phyloP scores from a whole-genome alignment of 2,888 invertebrate genomes.

The Conomelus anceps region DNA sequence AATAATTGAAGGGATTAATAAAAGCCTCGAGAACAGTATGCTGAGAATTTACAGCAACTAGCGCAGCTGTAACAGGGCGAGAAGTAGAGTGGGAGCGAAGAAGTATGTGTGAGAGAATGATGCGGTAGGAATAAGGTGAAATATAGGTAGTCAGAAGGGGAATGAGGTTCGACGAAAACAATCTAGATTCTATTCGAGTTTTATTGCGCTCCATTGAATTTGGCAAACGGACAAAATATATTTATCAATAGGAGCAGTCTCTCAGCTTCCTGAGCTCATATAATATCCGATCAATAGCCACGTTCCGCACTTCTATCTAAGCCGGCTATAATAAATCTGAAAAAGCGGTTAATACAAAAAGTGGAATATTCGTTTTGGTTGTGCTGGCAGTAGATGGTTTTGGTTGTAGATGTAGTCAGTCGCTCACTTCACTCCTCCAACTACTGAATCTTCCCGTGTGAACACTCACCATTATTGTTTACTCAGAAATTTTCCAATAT shows the following conservation, averaged over 20 bases:
- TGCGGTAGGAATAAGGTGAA: background rate
- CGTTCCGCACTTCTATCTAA: background rate
- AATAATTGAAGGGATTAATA: background rate
- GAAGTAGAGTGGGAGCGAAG: background rate
- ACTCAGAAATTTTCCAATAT: background rate
- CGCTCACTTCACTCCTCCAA: background rate
- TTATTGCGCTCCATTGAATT: background rate
- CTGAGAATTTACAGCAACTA: background rate
- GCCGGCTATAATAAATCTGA: background rate
- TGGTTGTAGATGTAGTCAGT: too few relatives aligned
- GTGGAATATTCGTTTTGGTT: background rate
- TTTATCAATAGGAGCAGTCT: background rate
- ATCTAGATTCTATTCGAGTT: background rate
- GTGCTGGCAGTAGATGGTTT: too few relatives aligned
- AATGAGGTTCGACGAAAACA: background rate
- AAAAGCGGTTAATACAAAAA: background rate
- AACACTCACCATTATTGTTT: background rate
- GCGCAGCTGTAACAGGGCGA: background rate
- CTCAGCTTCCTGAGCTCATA: background rate
- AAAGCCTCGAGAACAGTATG: background rate
- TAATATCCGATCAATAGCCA: background rate
- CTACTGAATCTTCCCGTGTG: background rate
- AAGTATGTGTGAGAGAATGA: background rate
- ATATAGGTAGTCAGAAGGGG: background rate
- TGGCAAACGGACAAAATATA: background rate